Evolutionary conservation across 2,113 vertebrate genomes (phyloP), one percentile per base, ranked within the genome.

Genomic region (Upupa epops): DNA sequence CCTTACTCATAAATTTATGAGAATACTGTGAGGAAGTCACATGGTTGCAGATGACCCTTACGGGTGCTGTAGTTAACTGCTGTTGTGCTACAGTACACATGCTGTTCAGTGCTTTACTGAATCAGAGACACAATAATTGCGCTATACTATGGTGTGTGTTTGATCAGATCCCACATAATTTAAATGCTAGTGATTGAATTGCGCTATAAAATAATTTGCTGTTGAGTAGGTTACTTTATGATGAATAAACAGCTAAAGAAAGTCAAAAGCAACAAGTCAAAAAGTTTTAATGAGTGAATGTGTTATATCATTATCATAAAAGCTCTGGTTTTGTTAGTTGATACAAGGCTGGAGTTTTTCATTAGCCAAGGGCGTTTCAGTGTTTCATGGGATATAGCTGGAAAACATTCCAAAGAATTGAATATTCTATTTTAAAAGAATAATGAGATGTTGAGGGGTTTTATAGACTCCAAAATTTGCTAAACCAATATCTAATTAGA

Each of bases 401-500:
- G 84, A 95, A 96, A 94, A 66, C 64, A 75, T 95, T 96, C 91
- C 91, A 82, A 96, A 96, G 78, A 95, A 95, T 95, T 78, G 64
- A 96, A 93, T 93, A 94, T 94, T 95, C 86, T 36, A 11, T 95
- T 93, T 95, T 96, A 78, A 92, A 94, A 93, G 89, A 94, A 93
- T 96, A 96, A 58, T 91, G 95, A 95, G 94, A 92, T 6, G 0
- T 83, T 90, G 80, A 94, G 91, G 77, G 63, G 75, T 90, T 94
- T 89, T 71, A 52, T 89, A 72, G 94, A 92, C 83, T 91, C 92
- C 80, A 19, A 94, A 74, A 71, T 88, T 95, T 93, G 86, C 95
- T 95, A 96, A 85, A 75, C 95, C 66, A 75, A 79, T 97, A 95
- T 90, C 93, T 94, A 88, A 88, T 93, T 91, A 95, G 74, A 90